Evolutionary conservation across 2,113 vertebrate species (phyloP).

Genomic region (Eurypyga helias): DNA sequence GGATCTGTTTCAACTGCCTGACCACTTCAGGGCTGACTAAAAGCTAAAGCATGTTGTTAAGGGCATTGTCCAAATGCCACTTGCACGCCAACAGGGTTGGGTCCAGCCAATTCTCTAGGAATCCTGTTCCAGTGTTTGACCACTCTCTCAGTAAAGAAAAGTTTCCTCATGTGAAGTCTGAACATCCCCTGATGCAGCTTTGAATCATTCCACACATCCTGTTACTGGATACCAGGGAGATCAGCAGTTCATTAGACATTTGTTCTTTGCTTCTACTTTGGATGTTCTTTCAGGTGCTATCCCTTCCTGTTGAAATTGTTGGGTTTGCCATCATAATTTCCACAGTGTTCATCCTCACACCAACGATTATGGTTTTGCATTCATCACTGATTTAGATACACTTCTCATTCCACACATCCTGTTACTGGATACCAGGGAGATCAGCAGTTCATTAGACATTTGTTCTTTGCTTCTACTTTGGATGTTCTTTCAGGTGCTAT

Average conservation of each 20-base stretch:
- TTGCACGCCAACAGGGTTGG: background rate
- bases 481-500: background rate
- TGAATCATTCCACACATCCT: rapidly evolving
- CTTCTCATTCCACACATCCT: rapidly evolving
- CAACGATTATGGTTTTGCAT: no score
- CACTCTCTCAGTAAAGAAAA: background rate
- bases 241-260: background rate
- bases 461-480: background rate
- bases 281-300: background rate
- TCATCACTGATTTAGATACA: no score
- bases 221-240: background rate
- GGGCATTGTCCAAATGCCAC: background rate
- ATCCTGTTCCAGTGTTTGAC: background rate
- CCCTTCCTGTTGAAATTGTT: background rate
- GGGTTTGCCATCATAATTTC: background rate
- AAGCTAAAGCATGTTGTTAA: background rate
- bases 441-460: background rate
- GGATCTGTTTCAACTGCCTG: background rate
- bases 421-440: background rate
- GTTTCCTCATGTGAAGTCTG: background rate
- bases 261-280: background rate
- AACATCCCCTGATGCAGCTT: background rate
- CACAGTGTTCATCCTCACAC: background rate
- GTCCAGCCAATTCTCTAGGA: rapidly evolving
- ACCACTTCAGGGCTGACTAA: background rate